Evolutionary conservation across 2,113 vertebrate species (phyloP).

Genomic region (Malurus cyaneus): DNA sequence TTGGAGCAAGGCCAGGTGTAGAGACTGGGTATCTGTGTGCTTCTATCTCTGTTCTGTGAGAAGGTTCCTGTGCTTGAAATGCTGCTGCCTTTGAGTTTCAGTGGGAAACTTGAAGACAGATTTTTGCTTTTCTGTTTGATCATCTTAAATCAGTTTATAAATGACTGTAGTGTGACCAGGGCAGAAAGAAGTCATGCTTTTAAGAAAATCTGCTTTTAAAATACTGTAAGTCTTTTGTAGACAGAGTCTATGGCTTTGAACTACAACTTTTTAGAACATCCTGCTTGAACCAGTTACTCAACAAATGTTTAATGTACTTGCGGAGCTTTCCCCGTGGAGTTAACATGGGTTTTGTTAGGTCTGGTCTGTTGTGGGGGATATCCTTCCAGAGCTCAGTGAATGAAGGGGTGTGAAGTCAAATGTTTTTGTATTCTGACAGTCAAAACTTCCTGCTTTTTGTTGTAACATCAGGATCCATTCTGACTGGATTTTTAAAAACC

Average conservation of each 20-base stretch:
- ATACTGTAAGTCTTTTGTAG: background rate
- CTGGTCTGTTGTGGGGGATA: background rate
- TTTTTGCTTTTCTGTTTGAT: background rate
- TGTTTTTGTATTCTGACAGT: background rate
- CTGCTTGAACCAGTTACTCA: background rate
- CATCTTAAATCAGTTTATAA: background rate
- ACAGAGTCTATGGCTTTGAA: background rate
- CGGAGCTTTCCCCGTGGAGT: background rate
- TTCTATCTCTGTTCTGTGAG: background rate
- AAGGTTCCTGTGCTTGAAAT: background rate
- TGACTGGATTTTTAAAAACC: background rate
- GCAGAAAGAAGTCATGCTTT: background rate
- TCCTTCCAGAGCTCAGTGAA: background rate
- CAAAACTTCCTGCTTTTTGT: background rate
- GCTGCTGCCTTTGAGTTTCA: background rate
- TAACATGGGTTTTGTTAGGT: background rate
- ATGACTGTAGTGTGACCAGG: background rate
- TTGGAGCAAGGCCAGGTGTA: background rate
- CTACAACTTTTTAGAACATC: background rate
- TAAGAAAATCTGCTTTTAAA: constrained; percentile 2
- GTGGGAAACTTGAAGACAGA: background rate
- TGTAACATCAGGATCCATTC: background rate
- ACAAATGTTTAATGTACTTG: background rate
- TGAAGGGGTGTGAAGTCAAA: background rate
- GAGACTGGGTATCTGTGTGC: background rate